Base-by-base conservation (phyloP, 2,797 vertebrate species). In the Bovichtus diacanthus region DNA sequence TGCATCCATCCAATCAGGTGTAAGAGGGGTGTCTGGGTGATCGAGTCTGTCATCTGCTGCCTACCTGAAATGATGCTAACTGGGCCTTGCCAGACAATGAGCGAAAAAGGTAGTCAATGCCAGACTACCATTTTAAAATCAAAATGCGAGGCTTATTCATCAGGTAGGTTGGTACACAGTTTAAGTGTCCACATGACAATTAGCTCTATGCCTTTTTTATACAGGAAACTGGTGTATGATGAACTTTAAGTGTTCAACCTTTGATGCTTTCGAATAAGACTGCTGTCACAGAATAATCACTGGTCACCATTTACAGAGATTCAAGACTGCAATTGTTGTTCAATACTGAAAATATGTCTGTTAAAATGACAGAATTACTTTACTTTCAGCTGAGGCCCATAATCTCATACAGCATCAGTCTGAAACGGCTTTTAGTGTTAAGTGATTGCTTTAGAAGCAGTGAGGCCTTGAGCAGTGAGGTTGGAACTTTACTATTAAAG, bases 381-480 rank as follows among this genome's bases (percentile, higher is more conserved):
- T 2, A n/a, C 2, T 18, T 44, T 27, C 36, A 23, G 8, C 51
- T 44, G 9, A 62, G 27, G 27, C 23, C 23, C 16, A 47, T 31
- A n/a, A n/a, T 43, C n/a, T 70, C 51, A 23, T 31, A n/a, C 27
- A 16, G 15, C 27, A 36, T 23, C 34, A 66, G 13, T 74, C 23
- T 49, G 4, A 59, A n/a, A 65, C 23, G 6, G 51, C 1, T 5
- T 56, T 73, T 19, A n/a, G 21, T 55, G 29, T 36, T 62, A 38
- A 36, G 53, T 60, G 50, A 23, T n/a, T 62, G 41, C 56, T 55
- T n/a, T n/a, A 47, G 34, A 50, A 63, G 9, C 50, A 49, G 19
- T 5, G 16, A 36, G 9, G 7, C 16, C 11, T 29, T 21, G 6
- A 27, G 4, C 27, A 31, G 2, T 46, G 15, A 64, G 6, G 4